Evolutionary conservation across 2,888 invertebrate genomes (phyloP).

Genomic region (Mythimna loreyi): DNA sequence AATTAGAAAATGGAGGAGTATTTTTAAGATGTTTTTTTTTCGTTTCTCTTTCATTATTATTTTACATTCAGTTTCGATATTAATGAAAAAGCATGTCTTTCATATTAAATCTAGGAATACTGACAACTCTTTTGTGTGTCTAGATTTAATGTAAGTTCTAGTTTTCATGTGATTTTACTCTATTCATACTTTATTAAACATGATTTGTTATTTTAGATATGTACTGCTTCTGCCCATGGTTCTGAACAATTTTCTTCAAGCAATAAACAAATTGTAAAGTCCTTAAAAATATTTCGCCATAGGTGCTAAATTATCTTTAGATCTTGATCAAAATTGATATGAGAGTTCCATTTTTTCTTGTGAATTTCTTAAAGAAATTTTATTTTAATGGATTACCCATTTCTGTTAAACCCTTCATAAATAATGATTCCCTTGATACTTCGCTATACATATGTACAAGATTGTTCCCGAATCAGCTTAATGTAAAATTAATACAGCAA

Average conservation of each 20-base stretch:
- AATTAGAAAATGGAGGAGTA: conserved; percentile 16
- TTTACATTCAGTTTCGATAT: not conserved
- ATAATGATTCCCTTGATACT: not conserved
- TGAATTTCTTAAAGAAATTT: too few species aligned
- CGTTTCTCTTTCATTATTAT: conserved; percentile 14
- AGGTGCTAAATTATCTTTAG: too few species aligned
- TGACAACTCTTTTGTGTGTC: not conserved
- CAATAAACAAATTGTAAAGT: too few species aligned
- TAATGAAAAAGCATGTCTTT: not conserved
- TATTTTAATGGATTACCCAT: too few species aligned
- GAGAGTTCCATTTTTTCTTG: too few species aligned
- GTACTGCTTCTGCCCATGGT: not conserved
- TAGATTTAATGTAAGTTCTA: not conserved
- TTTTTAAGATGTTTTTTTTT: not conserved
- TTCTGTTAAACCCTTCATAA: not conserved
- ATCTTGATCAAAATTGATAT: too few species aligned
- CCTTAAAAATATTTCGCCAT: too few species aligned
- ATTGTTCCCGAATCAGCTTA: conserved; percentile 66
- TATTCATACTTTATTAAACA: too few species aligned
- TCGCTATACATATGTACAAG: conserved; percentile 34
- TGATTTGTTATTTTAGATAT: too few species aligned
- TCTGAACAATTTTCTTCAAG: too few species aligned
- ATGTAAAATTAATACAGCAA: conserved; percentile 79
- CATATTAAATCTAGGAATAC: not conserved
- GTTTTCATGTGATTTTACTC: too few species aligned